phyloP scores from a whole-genome alignment of 2,797 vertebrate genomes.

The Carapus acus region DNA sequence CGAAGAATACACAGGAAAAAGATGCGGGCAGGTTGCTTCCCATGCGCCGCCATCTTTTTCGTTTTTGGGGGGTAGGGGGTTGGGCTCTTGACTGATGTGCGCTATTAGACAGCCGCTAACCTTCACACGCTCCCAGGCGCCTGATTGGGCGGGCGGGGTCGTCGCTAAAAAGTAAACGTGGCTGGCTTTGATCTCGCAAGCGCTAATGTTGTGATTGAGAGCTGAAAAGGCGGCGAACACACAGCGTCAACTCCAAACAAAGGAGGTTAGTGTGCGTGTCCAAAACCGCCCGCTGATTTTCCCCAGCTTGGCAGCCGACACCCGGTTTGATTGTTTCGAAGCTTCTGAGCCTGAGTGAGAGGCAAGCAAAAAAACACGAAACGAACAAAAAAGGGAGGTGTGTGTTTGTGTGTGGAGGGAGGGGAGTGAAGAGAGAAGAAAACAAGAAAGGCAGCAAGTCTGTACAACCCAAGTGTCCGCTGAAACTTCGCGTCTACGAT shows the following conservation, averaged over 20 bases:
- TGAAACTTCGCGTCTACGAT: slow-evolving; percentile 52
- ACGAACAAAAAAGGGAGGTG: too few species aligned
- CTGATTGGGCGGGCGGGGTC: slow-evolving; percentile 6
- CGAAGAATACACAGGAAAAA: too few species aligned
- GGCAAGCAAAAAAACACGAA: too few species aligned
- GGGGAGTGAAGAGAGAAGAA: slow-evolving; percentile 20
- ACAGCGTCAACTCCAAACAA: slow-evolving; percentile 18
- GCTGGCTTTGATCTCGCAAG: slow-evolving; percentile 38
- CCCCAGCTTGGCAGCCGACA: slow-evolving; percentile 29
- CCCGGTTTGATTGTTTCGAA: slow-evolving; percentile 41
- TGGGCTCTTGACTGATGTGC: slow-evolving; percentile 39
- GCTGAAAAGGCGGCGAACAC: slow-evolving; percentile 35
- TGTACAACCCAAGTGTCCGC: slow-evolving; percentile 23
- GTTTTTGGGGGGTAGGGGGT: too few species aligned
- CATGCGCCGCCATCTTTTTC: too few species aligned
- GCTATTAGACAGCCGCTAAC: slow-evolving; percentile 48
- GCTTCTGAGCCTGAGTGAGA: slow-evolving; percentile 25
- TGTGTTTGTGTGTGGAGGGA: too few species aligned
- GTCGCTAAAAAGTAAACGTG: slow-evolving; percentile 1
- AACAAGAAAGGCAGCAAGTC: slow-evolving; percentile 21
- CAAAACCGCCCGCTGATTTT: slow-evolving; percentile 27
- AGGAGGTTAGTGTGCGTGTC: slow-evolving; percentile 8
- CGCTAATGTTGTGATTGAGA: slow-evolving; percentile 31
- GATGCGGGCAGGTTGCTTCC: too few species aligned
- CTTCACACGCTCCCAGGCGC: slow-evolving; percentile 27